Evolutionary conservation across 2,888 invertebrate genomes (phyloP), one percentile per base, ranked within the genome.

Genomic region (Nasonovia ribisnigri): DNA sequence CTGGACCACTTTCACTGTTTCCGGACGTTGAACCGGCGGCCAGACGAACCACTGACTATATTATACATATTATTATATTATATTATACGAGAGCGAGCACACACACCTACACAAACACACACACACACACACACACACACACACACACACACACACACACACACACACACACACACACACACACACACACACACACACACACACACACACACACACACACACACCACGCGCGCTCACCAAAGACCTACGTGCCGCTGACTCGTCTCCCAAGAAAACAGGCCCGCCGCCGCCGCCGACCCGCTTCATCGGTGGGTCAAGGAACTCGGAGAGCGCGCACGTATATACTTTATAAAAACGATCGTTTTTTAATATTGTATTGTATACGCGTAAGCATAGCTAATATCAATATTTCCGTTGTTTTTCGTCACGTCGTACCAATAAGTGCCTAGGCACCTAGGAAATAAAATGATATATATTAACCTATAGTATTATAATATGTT

Each of bases 1-100:
- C 93, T 93, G 90, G 93, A 93, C 93, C 93, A 93, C 93, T 93
- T 93, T 93, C 93, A 93, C 93, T 93, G 93, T 93, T 93, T 93
- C 93, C 93, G 93, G 93, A 93, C 93, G 90, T 93, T 93, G 93
- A 93, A 93, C 93, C 90, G 86, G 86, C 86, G 86, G 86, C 90
- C 93, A 93, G 93, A 90, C 89, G 84, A 67, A 92, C 43, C 88
- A 88, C 84, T 5, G 43, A 26, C n/a, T 42, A 88, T 54, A 87
- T 42, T 57, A 88, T 42, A 88, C 54, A 77, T 77, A 77, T 77
- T 77, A 77, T 77, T 77, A 77, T 77, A 67, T 67, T 67, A 67
- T 67, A 77, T 67, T 67, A 67, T 77, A 77, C 67, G 67, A 77
- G 67, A 36, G 16, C 67, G 67, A 77, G 36, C 67, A 77, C 54